Conservation (phyloP, 2,113 vertebrate genomes). For the Platycercus adscitus region DNA sequence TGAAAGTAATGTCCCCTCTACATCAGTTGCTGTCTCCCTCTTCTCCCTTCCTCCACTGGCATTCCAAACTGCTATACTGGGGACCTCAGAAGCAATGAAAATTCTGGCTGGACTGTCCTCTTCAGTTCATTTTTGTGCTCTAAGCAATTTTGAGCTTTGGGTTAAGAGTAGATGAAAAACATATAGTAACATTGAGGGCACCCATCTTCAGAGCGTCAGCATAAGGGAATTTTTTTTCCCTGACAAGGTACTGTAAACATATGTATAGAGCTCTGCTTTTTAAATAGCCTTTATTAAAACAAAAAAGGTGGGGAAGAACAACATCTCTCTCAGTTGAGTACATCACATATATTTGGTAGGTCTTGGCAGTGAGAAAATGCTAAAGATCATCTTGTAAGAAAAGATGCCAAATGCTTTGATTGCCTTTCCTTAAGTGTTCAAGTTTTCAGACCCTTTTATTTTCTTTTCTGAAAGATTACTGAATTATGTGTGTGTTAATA, state of each 20-base stretch:
- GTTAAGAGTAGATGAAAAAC: not conserved
- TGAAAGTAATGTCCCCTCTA: not conserved
- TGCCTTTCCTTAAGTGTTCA: not conserved
- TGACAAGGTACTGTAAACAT: not conserved
- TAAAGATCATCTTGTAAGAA: not conserved
- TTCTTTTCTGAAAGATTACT: not conserved
- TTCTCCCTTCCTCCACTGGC: not conserved
- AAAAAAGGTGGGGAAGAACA: not conserved
- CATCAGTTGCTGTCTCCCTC: not conserved
- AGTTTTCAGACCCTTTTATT: not conserved
- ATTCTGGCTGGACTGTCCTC: not conserved
- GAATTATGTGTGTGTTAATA: not conserved
- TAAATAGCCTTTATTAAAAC: not conserved
- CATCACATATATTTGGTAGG: not conserved
- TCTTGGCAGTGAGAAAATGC: not conserved
- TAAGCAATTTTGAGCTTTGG: not conserved
- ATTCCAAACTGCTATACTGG: not conserved
- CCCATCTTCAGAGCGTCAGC: not conserved
- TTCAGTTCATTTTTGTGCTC: not conserved
- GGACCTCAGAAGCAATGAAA: not conserved
- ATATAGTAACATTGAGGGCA: not conserved
- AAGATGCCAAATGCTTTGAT: not conserved
- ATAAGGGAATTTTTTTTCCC: not conserved
- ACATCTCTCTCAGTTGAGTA: not conserved
- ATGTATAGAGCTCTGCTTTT: not conserved